phyloP scores from a whole-genome alignment of 2,797 vertebrate species.

The Eremophila alpestris region DNA sequence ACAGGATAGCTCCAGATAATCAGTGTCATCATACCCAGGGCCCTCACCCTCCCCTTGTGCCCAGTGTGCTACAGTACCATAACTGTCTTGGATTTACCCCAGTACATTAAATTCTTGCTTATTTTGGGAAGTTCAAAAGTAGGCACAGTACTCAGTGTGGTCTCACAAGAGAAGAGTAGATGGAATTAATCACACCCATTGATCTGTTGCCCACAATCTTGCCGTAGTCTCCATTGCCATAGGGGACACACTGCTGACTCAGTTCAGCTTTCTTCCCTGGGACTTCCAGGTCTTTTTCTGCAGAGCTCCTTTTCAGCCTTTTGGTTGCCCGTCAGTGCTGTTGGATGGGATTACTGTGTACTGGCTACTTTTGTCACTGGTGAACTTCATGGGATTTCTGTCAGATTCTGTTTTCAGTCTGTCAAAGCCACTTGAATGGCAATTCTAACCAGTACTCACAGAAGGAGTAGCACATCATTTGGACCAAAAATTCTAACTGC shows the following conservation, averaged over 20 bases:
- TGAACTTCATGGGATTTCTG: neutral
- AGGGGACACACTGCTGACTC: neutral
- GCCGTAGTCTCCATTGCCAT: neutral
- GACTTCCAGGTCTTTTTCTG: neutral
- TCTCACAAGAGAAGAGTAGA: neutral
- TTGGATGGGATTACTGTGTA: neutral
- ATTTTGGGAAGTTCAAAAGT: neutral
- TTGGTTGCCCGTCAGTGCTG: neutral
- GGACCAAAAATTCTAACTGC: neutral
- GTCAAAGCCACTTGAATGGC: neutral
- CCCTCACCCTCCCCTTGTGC: neutral
- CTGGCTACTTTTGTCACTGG: neutral
- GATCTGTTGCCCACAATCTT: neutral
- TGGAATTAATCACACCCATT: neutral
- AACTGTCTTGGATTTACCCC: neutral
- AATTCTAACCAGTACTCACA: neutral
- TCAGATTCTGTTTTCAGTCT: neutral
- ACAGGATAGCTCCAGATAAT: neutral
- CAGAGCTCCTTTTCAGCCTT: neutral
- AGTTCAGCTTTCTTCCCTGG: neutral
- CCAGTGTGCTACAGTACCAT: fast-evolving
- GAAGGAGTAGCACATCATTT: neutral
- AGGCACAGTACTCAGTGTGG: neutral
- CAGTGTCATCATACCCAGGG: neutral
- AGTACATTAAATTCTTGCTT: neutral